These are phyloP conservation scores for Lateolabrax maculatus DNA, from an alignment of 2,797 vertebrate genomes.

Conservation along the genomic window DNA sequence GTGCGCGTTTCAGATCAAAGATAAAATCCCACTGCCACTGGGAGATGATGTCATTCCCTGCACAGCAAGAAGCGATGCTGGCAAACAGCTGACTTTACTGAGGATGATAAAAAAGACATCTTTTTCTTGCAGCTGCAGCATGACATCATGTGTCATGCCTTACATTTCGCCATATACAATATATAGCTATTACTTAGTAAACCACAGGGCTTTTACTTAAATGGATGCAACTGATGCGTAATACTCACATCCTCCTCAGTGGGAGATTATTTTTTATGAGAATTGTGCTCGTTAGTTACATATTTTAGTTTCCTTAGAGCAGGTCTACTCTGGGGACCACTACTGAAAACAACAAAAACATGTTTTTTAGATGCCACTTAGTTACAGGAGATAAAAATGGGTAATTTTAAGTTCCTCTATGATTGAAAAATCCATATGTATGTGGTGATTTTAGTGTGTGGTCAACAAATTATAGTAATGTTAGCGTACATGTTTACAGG, in stretches of 20 bases:
- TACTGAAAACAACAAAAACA: background rate
- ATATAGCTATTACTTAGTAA: background rate
- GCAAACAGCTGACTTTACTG: conserved; percentile 69
- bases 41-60: conserved; percentile 75
- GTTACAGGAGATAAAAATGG: background rate
- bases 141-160: conserved; percentile 50
- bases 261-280: background rate
- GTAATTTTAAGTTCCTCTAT: conserved; percentile 4
- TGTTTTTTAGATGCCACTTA: background rate
- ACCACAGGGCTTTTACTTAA: background rate
- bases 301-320: background rate
- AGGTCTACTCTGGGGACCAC: background rate
- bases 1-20: conserved; percentile 60
- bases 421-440: background rate
- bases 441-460: background rate
- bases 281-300: background rate
- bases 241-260: background rate
- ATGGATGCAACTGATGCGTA: background rate
- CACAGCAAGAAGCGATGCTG: conserved; percentile 47
- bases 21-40: conserved; percentile 59
- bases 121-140: conserved; percentile 58
- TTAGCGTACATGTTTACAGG: background rate
- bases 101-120: conserved; percentile 16
- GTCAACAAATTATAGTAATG: background rate
- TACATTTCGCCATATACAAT: background rate